Percentiles rank a stretch among this genome's conserved stretches.
Conservation (phyloP, 2,888 invertebrate genomes). For the Pandemis corylana region DNA sequence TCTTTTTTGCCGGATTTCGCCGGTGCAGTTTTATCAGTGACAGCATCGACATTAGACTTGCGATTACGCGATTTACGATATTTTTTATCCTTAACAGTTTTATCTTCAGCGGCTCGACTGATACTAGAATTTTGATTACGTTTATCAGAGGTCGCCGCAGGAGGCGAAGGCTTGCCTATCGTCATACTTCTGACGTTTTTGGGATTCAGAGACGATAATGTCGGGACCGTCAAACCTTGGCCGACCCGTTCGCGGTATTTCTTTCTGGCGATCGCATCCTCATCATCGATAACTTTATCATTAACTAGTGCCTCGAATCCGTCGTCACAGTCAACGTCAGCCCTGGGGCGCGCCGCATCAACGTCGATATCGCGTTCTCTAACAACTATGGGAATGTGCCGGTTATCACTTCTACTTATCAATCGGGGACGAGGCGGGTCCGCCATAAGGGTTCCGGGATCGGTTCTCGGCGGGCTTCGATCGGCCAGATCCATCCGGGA, state of each 20-base stretch:
- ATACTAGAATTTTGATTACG: slow-evolving; percentile 13
- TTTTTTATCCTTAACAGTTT: slow-evolving; percentile 26
- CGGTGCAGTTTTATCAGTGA: slow-evolving; percentile 29
- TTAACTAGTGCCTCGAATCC: slow-evolving; percentile 37
- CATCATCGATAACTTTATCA: slow-evolving; percentile 43
- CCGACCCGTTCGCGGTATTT: slow-evolving; percentile 58
- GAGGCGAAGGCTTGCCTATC: slow-evolving; percentile 55
- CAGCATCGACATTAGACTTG: slow-evolving; percentile 19
- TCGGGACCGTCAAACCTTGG: slow-evolving; percentile 55
- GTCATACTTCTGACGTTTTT: slow-evolving; percentile 68
- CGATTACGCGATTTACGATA: slow-evolving; percentile 33
- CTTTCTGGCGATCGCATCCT: slow-evolving; percentile 60
- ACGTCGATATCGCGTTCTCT: slow-evolving; percentile 4
- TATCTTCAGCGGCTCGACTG: slow-evolving; percentile 18
- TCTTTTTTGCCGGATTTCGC: slow-evolving; percentile 8
- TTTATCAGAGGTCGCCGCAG: slow-evolving; percentile 19
- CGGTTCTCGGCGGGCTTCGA: background rate
- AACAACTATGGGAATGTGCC: slow-evolving; percentile 22
- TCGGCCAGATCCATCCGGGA: background rate
- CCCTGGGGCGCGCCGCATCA: background rate
- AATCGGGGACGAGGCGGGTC: slow-evolving; percentile 11
- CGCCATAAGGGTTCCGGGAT: background rate
- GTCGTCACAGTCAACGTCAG: slow-evolving; percentile 31
- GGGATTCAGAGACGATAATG: slow-evolving; percentile 57
- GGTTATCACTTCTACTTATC: slow-evolving; percentile 41